A percentile compares a stretch with the other conserved stretches of the same genome.
Conservation (phyloP, 2,888 invertebrate genomes). For the Leuctra nigra region DNA sequence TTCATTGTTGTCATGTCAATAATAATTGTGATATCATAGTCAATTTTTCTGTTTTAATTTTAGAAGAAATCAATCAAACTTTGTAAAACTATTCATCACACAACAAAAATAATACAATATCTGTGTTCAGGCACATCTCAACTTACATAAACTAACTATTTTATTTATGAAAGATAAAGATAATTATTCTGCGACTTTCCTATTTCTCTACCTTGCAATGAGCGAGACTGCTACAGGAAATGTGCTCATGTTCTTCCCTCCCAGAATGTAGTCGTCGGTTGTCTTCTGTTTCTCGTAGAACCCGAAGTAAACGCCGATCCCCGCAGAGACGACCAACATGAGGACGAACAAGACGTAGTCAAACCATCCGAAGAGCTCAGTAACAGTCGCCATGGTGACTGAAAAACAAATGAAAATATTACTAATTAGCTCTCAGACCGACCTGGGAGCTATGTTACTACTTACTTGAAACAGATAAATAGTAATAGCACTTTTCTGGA, state of each 20-base stretch:
- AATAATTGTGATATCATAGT: too few relatives aligned
- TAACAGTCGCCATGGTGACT: not conserved
- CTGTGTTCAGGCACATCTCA: too few relatives aligned
- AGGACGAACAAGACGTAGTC: conserved; percentile 49
- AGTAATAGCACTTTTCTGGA: too few relatives aligned
- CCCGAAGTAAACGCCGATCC: conserved; percentile 55
- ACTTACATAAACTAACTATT: too few relatives aligned
- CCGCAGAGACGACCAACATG: conserved; percentile 46
- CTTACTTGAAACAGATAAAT: too few relatives aligned
- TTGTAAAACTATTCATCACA: too few relatives aligned
- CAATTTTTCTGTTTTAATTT: too few relatives aligned
- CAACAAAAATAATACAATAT: too few relatives aligned
- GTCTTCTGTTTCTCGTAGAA: conserved; percentile 52
- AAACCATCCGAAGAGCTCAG: conserved; percentile 43
- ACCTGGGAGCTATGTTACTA: too few relatives aligned
- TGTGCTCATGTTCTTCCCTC: conserved; percentile 64
- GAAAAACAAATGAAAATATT: not conserved
- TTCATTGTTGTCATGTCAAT: too few relatives aligned
- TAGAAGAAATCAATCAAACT: too few relatives aligned
- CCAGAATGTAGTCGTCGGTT: conserved; percentile 62
- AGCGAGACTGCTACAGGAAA: conserved; percentile 69
- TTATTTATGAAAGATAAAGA: not conserved
- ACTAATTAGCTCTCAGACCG: not conserved
- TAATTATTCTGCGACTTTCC: too few relatives aligned
- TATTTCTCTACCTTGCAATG: conserved; percentile 50